Conservation (phyloP, 37 sponge, comb jelly and placozoan genomes). For the Spongilla lacustris region DNA sequence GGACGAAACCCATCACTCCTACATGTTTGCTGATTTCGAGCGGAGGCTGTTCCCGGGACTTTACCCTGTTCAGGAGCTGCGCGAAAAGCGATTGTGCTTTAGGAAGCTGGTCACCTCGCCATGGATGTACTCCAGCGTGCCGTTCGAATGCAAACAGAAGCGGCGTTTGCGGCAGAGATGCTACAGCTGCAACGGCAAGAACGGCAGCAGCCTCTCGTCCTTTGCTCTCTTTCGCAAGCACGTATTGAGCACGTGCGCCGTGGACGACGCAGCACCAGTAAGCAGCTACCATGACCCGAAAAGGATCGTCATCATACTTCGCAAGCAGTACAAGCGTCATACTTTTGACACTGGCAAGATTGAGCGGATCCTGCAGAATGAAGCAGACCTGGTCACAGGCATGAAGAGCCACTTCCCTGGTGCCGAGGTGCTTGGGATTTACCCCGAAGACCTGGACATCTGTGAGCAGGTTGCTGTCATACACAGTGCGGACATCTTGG, state of each 20-base stretch:
- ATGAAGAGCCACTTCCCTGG: constrained; percentile 29
- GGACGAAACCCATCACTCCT: constrained; percentile 22
- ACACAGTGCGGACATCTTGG: constrained; percentile 52
- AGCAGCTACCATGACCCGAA: background rate
- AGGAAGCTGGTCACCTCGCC: constrained; percentile 45
- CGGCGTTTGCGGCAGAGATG: constrained; percentile 9
- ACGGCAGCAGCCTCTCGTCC: constrained; percentile 12
- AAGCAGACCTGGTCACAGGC: constrained; percentile 30
- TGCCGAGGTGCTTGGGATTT: constrained; percentile 21
- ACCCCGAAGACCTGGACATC: constrained; percentile 50
- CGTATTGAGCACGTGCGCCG: constrained; percentile 58
- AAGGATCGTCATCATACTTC: constrained; percentile 38
- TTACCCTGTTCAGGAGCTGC: constrained; percentile 18
- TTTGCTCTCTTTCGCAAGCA: constrained; percentile 41
- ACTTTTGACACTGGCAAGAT: constrained; percentile 27
- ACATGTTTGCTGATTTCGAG: constrained; percentile 63
- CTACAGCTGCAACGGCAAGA: constrained; percentile 45
- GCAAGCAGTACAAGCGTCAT: constrained; percentile 60
- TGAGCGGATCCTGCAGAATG: constrained; percentile 59
- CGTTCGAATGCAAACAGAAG: constrained; percentile 64
- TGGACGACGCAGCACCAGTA: constrained; percentile 18
- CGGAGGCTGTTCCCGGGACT: constrained; percentile 50
- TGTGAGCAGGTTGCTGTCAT: constrained; percentile 62
- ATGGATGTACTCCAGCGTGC: constrained; percentile 46
- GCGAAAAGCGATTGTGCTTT: constrained; percentile 44